Base-by-base conservation (phyloP, 2,888 invertebrate genomes). In the Petrolisthes manimaculis region DNA sequence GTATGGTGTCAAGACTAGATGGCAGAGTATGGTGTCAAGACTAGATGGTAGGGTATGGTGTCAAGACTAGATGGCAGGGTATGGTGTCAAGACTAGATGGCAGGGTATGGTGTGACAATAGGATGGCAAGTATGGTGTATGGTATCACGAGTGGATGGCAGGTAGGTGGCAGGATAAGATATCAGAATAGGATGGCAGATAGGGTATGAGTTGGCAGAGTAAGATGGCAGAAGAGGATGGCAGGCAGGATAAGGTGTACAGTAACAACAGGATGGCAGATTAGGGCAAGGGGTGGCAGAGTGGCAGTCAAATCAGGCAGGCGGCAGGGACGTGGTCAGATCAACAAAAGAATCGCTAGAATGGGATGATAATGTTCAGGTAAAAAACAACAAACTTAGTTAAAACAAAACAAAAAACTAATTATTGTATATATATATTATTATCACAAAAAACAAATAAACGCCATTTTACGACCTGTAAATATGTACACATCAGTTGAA, bases 401-500 rank as follows among this genome's bases (percentile, higher is more conserved):
- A 77, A 61, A 24, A 51, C 71, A 56, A 18, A 71, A 8, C 21
- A 69, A n/a, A 69, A 82, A 51, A 83, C 24, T 69, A 24, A 51
- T 61, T 56, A 21, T n/a, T 51, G 12, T 69, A 69, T 51, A 83
- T 80, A 54, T 80, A 55, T 18, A 54, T 21, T 53, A 55, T 12
- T 75, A n/a, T n/a, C n/a, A n/a, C n/a, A n/a, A 18, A 54, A 24
- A 69, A 53, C 56, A 67, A n/a, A 80, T 54, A 85, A 5, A 53
- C 37, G 4, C 69, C 53, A 79, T 78, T 85, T 85, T 85, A n/a
- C 6, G 67, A 85, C 55, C 71, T 86, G 86, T 86, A 86, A 8
- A 86, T 86, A 86, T 86, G 86, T 86, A 86, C 53, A 86, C 86
- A 86, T 37, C 61, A n/a, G 86, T 86, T 83, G 83, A 83, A 74